Conservation (phyloP, 2,888 invertebrate species). For the Drosophila gaucha region DNA sequence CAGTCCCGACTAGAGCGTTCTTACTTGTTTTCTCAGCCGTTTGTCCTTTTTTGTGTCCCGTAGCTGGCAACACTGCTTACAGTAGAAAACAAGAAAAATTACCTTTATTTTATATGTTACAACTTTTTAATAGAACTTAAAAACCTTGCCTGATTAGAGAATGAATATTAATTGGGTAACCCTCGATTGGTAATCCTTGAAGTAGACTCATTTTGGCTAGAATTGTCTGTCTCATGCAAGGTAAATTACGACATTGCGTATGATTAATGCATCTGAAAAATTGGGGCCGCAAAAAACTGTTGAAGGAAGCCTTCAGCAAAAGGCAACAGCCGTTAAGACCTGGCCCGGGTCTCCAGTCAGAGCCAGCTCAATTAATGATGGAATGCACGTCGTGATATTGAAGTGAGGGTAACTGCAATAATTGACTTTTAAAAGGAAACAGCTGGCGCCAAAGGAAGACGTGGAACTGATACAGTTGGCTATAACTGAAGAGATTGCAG, state of each 20-base stretch:
- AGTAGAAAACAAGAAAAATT: too few relatives aligned
- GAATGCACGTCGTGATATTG: constrained; percentile 45
- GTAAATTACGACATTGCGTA: constrained; percentile 41
- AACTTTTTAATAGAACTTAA: neutral
- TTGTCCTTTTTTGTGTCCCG: too few relatives aligned
- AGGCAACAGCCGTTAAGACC: constrained; percentile 36
- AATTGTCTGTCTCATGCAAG: neutral
- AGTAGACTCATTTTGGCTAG: neutral
- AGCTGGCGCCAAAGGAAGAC: constrained; percentile 52
- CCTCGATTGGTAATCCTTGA: neutral
- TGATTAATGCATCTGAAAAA: constrained; percentile 65
- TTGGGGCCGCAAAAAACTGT: constrained; percentile 14
- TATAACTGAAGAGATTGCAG: constrained; percentile 11
- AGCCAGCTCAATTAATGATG: constrained; percentile 51
- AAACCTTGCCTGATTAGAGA: neutral
- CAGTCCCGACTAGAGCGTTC: too few relatives aligned
- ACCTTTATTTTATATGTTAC: too few relatives aligned
- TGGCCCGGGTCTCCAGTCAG: constrained; percentile 18
- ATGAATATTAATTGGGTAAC: neutral
- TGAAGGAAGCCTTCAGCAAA: constrained; percentile 14
- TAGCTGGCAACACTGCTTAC: too few relatives aligned
- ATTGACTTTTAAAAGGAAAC: constrained; percentile 69
- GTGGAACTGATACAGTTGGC: constrained; percentile 18
- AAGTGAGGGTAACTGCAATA: constrained; percentile 37
- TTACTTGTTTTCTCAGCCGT: too few relatives aligned